Evolutionary conservation across 2,113 vertebrate genomes (phyloP).

Genomic region (Gallinago paraguaiae): DNA sequence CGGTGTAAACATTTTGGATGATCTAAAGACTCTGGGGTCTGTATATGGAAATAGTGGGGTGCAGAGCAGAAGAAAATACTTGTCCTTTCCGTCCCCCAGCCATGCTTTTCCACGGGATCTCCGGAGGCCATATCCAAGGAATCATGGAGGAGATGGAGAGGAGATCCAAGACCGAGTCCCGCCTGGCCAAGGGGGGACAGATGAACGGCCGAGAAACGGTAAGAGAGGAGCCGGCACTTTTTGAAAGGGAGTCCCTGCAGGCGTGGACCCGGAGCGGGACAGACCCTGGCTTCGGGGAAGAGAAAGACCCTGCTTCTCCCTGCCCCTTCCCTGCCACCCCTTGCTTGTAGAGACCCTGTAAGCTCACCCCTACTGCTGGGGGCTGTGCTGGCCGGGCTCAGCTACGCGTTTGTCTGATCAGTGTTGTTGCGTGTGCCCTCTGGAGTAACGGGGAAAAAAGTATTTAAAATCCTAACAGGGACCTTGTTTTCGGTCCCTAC

Average conservation of each 20-base stretch:
- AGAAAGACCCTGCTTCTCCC: background rate
- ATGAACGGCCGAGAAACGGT: slow-evolving; percentile 98
- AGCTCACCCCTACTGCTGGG: background rate
- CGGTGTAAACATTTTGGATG: slow-evolving; percentile 81
- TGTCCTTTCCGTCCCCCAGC: slow-evolving; percentile 98
- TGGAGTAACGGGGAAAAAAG: background rate
- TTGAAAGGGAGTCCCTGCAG: background rate
- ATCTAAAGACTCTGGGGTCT: slow-evolving; percentile 83
- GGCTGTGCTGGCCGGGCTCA: background rate
- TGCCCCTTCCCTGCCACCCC: background rate
- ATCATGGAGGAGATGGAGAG: slow-evolving; percentile 99
- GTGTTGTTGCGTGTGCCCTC: background rate
- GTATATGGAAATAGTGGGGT: slow-evolving; percentile 99
- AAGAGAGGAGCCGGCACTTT: slow-evolving; percentile 63
- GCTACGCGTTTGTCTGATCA: rapidly evolving
- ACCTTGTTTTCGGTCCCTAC: background rate
- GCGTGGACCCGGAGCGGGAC: background rate
- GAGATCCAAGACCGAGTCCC: slow-evolving; percentile 93
- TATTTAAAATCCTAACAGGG: background rate
- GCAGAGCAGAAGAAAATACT: slow-evolving; percentile 95
- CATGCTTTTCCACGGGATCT: slow-evolving; percentile 99
- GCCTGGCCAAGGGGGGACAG: slow-evolving; percentile 92
- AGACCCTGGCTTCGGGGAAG: background rate
- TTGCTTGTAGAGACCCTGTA: background rate
- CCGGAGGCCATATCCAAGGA: slow-evolving; percentile 99